Evolutionary conservation across 1,140 invertebrate genomes (phyloP).

Genomic region (Nomia melanderi): DNA sequence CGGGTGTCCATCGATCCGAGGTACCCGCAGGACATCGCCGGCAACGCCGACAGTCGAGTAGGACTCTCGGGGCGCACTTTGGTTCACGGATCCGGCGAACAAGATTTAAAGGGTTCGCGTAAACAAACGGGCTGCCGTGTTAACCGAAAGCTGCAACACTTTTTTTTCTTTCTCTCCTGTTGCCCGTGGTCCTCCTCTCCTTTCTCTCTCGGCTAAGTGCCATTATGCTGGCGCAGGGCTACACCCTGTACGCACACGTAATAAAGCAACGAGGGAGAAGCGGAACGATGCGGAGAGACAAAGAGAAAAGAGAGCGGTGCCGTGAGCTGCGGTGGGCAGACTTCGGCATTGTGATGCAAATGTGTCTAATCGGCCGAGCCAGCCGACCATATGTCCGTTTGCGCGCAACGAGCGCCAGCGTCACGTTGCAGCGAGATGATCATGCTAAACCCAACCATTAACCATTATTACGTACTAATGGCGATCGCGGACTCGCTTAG

Average conservation of each 20-base stretch:
- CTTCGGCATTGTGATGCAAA: conserved; percentile 79
- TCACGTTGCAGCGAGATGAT: conserved; percentile 59
- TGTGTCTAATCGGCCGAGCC: conserved; percentile 80
- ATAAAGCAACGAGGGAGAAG: conserved; percentile 68
- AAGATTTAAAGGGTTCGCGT: conserved; percentile 56
- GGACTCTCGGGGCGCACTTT: conserved; percentile 26
- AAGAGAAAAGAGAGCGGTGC: conserved; percentile 49
- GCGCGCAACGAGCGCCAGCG: conserved; percentile 54
- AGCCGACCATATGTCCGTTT: conserved; percentile 80
- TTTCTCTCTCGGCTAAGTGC: conserved; percentile 71
- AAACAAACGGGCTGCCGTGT: conserved; percentile 50
- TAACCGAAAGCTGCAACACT: conserved; percentile 73
- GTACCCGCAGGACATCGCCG: conserved; percentile 46
- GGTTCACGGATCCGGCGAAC: conserved; percentile 22
- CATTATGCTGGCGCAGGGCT: conserved; percentile 76
- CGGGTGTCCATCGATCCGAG: not conserved
- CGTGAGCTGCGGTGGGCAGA: conserved; percentile 71
- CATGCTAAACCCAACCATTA: conserved; percentile 67
- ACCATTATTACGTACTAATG: conserved; percentile 73
- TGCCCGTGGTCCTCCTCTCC: not conserved
- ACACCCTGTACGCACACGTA: conserved; percentile 73
- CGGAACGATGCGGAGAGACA: conserved; percentile 45
- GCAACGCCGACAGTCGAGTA: not conserved
- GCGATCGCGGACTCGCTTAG: conserved; percentile 70
- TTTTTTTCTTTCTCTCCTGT: conserved; percentile 57